Evolutionary conservation across 2,797 vertebrate genomes (phyloP), one percentile per base, ranked within the genome.

Genomic region (Nothura maculosa): DNA sequence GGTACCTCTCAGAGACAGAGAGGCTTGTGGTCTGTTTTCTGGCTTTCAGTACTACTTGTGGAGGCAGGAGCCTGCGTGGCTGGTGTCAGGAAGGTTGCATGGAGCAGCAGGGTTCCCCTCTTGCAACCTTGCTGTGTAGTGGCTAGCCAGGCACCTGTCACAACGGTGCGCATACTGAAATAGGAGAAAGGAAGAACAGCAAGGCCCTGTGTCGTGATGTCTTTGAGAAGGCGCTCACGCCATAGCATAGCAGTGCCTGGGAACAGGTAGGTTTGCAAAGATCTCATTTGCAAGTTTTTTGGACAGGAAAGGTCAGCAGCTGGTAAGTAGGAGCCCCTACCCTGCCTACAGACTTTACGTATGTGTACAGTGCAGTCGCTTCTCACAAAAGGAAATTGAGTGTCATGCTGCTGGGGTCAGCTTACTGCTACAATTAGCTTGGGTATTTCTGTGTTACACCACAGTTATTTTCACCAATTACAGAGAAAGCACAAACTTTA

Each of bases 251-350:
- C 36, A 12, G 3, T 77, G 27, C 21, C n/a, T 42, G 0, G 30
- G 62, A 80, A 52, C 18, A 24, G 1, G 8, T 40, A 64, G 73
- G 47, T 77, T 7, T 80, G 15, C 9, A 5, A 60, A 6, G 64
- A 28, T 47, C 18, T 58, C 22, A 1, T 9, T 55, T 24, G 9
- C 5, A 10, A 21, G 2, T 14, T 2, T 20, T 14, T 36, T 54
- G 55, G 10, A 11, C 74, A 36, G 66, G 14, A 28, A 1, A 3
- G 25, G 9, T 66, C 24, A 32, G 6, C 21, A 8, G 10, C 24
- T 24, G 1, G 0, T 16, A 47, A 61, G 42, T 1, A 47, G 54
- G 63, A 72, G 45, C 2, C 21, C 11, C 2, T 2, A 17, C 3
- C 1, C 4, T 67, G n/a, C 27, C 21, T 6, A 0, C 1, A 36